phyloP scores from a whole-genome alignment of 2,113 vertebrate genomes.

The Lonchura striata region DNA sequence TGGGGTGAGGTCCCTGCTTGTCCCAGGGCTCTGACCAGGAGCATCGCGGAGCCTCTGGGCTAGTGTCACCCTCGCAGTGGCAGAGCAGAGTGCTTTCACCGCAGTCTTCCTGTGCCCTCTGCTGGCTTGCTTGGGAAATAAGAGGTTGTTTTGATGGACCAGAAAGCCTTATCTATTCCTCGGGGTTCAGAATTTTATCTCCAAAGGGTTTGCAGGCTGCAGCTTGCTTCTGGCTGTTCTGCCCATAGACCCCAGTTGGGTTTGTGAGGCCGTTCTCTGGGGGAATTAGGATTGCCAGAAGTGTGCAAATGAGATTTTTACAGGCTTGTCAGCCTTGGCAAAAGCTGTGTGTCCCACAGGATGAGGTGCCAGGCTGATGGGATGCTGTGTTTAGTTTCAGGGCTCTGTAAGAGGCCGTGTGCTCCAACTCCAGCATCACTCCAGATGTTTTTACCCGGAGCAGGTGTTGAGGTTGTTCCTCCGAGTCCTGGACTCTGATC shows the following conservation, averaged over 20 bases:
- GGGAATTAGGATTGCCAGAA: neutral
- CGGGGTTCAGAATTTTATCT: neutral
- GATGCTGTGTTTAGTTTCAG: neutral
- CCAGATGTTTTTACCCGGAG: neutral
- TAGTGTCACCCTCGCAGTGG: neutral
- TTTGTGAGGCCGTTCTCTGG: neutral
- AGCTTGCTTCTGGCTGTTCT: neutral
- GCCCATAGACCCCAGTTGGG: fast-evolving
- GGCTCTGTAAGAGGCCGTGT: neutral
- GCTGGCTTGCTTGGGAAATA: constrained; percentile 8
- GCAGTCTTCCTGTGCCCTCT: constrained; percentile 61
- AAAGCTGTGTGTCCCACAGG: neutral
- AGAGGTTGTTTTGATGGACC: neutral
- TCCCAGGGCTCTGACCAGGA: fast-evolving
- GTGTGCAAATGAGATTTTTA: neutral
- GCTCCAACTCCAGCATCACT: neutral
- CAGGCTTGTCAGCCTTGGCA: neutral
- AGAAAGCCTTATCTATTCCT: neutral
- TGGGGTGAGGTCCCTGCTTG: neutral
- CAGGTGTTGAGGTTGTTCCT: neutral
- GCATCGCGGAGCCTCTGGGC: fast-evolving
- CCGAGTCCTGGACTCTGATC: fast-evolving
- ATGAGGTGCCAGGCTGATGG: neutral
- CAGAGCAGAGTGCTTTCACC: neutral
- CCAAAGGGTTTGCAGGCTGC: neutral